A percentile compares a stretch with the other conserved stretches of the same genome.
Conservation (phyloP, 1,140 invertebrate genomes). For the Drosophila willistoni region DNA sequence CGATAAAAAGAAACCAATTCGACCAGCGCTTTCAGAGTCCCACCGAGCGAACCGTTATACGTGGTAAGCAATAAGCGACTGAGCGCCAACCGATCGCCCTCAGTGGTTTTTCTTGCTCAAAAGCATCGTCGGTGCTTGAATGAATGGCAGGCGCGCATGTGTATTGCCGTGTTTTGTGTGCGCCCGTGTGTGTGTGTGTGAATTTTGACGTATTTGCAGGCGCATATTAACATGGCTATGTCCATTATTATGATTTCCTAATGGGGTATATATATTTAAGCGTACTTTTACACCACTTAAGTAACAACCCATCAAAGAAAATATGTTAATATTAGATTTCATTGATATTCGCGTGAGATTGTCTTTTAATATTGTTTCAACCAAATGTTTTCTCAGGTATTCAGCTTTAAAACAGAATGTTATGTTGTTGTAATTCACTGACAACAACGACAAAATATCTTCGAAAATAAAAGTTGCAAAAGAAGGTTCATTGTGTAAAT, state of each 20-base stretch:
- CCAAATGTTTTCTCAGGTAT: too few species aligned
- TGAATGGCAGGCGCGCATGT: conserved; percentile 67
- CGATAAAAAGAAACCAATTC: conserved; percentile 1
- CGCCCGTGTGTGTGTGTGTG: conserved; percentile 8
- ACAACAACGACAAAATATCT: too few species aligned
- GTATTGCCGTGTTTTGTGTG: conserved; percentile 43
- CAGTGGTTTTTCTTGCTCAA: conserved; percentile 67
- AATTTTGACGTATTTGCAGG: conserved; percentile 53
- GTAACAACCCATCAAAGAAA: too few species aligned
- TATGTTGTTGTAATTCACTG: too few species aligned
- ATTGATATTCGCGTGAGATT: too few species aligned
- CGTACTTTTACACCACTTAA: too few species aligned
- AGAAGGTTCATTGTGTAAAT: too few species aligned
- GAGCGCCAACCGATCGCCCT: conserved; percentile 56
- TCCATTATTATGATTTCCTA: conserved; percentile 34
- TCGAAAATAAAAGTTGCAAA: too few species aligned
- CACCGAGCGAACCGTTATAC: conserved; percentile 56
- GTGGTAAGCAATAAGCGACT: conserved; percentile 62
- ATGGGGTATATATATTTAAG: neutral
- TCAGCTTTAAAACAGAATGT: too few species aligned
- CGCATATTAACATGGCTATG: conserved; percentile 45
- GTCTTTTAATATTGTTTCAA: too few species aligned
- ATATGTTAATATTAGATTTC: too few species aligned
- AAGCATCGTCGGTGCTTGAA: conserved; percentile 43
- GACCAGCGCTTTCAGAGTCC: neutral